Base-by-base conservation (phyloP, 2,888 invertebrate genomes). In the Lepidochitona cinerea region DNA sequence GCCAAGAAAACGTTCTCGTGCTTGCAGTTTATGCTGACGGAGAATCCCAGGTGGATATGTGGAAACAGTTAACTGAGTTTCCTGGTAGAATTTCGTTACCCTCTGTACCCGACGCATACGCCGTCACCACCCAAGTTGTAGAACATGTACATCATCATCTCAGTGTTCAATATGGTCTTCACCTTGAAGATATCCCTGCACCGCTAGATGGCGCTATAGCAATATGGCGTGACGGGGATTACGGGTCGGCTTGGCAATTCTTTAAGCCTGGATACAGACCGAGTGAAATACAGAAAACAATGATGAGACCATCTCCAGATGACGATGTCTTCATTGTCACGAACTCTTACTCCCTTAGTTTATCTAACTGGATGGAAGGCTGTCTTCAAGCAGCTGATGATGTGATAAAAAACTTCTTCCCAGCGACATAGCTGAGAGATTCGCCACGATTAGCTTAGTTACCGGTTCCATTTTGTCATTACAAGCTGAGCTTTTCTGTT, bases 91-190 rank as follows among this genome's bases (percentile, higher is more conserved):
- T 53, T 41, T 70, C 71, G 3, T 68, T 64, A 1, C 69, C 71
- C 9, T 67, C 59, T 2, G 71, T 52, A 2, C 71, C 75, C 23
- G 70, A 70, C 18, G 66, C 71, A n/a, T 67, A 71, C 18, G 67
- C 72, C 2, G 75, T 78, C 37, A 68, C 72, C 0, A 59, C 67
- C n/a, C 29, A 71, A 12, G 72, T 71, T n/a, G 77, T 75, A 26
- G 49, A 67, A 18, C 37, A 71, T 18, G 77, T 72, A 1, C 73
- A 75, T 37, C 69, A 72, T 23, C 70, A 74, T 70, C 66, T 68
- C 7, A 73, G 75, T 9, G 68, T 70, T n/a, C 64, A 75, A 14
- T 75, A 71, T 26, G 70, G 74, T 49, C 37, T 77, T 6, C 64
- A 68, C 12, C 2, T 74, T 5, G 37, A 53, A 7, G 68, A 73